Conservation (phyloP, 2,888 invertebrate genomes). For the Ennomos fuscantarius region DNA sequence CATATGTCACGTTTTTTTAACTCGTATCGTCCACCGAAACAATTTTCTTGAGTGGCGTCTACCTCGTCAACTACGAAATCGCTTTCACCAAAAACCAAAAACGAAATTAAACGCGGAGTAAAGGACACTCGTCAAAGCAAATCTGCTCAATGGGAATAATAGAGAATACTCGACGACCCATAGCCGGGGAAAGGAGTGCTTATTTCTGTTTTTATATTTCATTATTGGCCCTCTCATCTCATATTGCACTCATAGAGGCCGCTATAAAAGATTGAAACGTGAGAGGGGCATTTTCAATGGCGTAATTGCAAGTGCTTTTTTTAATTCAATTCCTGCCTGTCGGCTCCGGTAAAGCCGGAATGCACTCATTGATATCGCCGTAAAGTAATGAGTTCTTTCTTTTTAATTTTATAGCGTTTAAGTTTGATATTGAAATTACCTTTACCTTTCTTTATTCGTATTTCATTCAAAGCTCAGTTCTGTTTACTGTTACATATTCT, state of each 20-base stretch:
- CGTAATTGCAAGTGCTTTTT: conserved; percentile 83
- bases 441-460: conserved; percentile 7
- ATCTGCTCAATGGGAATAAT: conserved; percentile 78
- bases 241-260: conserved; percentile 82
- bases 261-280: conserved; percentile 83
- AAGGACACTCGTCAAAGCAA: conserved; percentile 77
- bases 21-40: background rate
- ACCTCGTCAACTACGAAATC: conserved; percentile 36
- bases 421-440: conserved; percentile 27
- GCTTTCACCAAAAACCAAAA: conserved; percentile 48
- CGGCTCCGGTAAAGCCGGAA: conserved; percentile 79
- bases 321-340: conserved; percentile 81
- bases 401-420: conserved; percentile 51
- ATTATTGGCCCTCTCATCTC: conserved; percentile 84
- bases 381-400: conserved; percentile 71
- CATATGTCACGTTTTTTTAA: background rate
- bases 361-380: conserved; percentile 81
- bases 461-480: background rate
- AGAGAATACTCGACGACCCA: conserved; percentile 72
- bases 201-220: conserved; percentile 83
- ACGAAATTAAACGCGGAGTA: conserved; percentile 70
- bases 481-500: background rate
- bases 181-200: conserved; percentile 73
- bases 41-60: conserved; percentile 13
- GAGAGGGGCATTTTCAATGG: conserved; percentile 81